A percentile compares a stretch with the other conserved stretches of the same genome.
Evolutionary conservation across 2,113 vertebrate species (phyloP).

Genomic region (Genyomyrus donnyi): DNA sequence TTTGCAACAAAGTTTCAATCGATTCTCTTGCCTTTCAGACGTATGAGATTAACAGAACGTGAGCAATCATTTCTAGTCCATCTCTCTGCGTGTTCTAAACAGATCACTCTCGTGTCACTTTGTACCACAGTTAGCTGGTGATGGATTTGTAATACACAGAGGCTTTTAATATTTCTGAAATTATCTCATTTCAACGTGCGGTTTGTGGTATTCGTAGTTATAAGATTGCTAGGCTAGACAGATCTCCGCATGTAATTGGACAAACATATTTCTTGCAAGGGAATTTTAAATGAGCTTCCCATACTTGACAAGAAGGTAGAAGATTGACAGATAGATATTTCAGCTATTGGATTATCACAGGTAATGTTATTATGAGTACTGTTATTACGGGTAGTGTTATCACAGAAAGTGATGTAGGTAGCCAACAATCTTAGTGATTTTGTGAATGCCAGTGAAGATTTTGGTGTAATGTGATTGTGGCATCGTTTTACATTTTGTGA

Average conservation of each 20-base stretch:
- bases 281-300: neutral
- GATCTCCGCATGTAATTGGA: neutral
- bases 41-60: neutral
- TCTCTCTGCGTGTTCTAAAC: neutral
- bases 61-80: neutral
- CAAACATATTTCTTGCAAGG: neutral
- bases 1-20: neutral
- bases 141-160: neutral
- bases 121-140: neutral
- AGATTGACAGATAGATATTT: neutral
- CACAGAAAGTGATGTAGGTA: neutral
- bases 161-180: neutral
- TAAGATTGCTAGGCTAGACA: neutral
- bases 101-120: neutral
- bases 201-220: neutral
- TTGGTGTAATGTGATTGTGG: neutral
- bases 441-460: neutral
- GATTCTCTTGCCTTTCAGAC: neutral
- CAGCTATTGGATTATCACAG: neutral
- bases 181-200: neutral
- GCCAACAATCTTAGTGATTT: neutral
- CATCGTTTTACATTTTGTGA: neutral
- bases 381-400: neutral
- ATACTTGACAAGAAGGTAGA: neutral
- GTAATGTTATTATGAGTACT: neutral